Percentiles rank a stretch among this genome's conserved stretches.
Conservation (phyloP, 1,140 invertebrate species). For the Cephus cinctus region DNA sequence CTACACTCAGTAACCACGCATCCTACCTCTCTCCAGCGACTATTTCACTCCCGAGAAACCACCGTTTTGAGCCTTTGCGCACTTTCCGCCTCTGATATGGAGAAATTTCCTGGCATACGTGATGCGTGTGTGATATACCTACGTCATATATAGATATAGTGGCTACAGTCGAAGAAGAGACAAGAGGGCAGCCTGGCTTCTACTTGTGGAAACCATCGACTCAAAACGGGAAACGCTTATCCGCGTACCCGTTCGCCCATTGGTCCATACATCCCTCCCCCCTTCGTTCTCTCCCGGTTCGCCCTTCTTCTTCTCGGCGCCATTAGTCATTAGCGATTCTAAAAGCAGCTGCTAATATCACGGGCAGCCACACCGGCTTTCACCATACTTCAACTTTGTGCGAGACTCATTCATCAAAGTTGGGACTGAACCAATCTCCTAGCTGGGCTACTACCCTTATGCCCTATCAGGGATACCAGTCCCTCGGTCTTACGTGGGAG, state of each 20-base stretch:
- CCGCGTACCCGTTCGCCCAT: conserved; percentile 12
- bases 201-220: no score
- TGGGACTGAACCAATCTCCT: no score
- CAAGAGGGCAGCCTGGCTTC: no score
- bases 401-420: conserved; percentile 41
- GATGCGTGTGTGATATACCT: no score
- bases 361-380: conserved; percentile 30
- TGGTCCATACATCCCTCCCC: conserved; percentile 14
- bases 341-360: conserved; percentile 40
- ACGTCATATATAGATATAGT: no score
- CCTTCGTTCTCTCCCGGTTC: conserved; percentile 4
- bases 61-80: conserved; percentile 1
- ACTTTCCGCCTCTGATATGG: not conserved
- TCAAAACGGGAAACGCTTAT: conserved; percentile 18
- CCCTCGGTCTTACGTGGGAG: no score
- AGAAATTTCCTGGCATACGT: not conserved
- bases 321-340: conserved; percentile 44
- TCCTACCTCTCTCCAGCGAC: not conserved
- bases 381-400: conserved; percentile 44
- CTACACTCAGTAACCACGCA: no score
- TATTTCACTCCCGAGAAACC: conserved; percentile 6
- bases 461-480: no score
- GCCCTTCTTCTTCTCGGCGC: conserved; percentile 27
- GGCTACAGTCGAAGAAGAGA: no score
- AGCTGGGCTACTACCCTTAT: no score